These are phyloP conservation scores for Podarcis siculus DNA, from an alignment of 2,797 vertebrate species.

Conservation along the genomic window DNA sequence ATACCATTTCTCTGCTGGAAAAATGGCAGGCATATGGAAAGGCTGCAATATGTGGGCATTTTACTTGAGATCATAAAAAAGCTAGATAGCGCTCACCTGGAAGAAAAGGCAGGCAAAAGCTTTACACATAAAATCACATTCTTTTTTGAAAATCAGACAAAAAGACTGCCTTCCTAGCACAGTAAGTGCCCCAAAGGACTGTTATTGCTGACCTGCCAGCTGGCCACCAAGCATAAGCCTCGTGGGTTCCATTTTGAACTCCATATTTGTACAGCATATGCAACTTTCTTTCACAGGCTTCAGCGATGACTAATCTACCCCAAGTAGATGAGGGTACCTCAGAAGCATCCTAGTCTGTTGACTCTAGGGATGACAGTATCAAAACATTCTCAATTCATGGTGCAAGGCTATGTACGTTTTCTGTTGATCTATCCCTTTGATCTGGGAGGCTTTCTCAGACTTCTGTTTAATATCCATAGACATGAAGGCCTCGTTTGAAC, in stretches of 20 bases:
- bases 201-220: not conserved
- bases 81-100: not conserved
- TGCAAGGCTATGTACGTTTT: not conserved
- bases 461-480: too few relatives aligned
- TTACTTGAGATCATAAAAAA: not conserved
- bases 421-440: not conserved
- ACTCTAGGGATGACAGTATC: not conserved
- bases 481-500: too few relatives aligned
- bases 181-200: not conserved
- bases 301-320: not conserved
- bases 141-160: not conserved
- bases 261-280: not conserved
- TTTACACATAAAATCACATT: not conserved
- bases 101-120: not conserved
- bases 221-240: not conserved
- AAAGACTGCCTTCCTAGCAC: not conserved
- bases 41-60: not conserved
- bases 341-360: not conserved
- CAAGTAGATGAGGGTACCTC: not conserved
- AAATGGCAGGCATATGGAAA: slow-evolving; percentile 5
- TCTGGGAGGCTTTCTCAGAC: too few relatives aligned
- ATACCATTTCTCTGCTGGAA: slow-evolving; percentile 42
- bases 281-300: not conserved
- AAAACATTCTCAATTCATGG: not conserved
- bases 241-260: not conserved